These are phyloP conservation scores for Sarcophaga carnaria DNA, from an alignment of 2,888 invertebrate species.

Conservation along the genomic window DNA sequence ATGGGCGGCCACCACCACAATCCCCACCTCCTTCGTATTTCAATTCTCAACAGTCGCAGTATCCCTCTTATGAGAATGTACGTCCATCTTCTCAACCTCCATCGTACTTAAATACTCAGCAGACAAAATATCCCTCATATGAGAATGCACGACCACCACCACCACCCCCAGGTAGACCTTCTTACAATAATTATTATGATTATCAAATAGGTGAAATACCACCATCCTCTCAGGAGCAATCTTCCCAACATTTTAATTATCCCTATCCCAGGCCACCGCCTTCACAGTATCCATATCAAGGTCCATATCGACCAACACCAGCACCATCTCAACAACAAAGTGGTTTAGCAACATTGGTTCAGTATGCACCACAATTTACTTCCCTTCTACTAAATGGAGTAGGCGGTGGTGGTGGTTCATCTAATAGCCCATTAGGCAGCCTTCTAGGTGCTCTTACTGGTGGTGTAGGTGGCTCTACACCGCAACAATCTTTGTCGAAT, in stretches of 20 bases:
- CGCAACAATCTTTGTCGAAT: constrained; percentile 49
- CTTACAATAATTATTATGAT: constrained; percentile 75
- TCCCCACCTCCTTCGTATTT: constrained; percentile 37
- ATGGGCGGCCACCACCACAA: constrained; percentile 2
- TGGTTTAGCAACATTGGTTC: constrained; percentile 76
- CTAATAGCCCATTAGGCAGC: constrained; percentile 75
- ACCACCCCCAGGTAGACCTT: constrained; percentile 40
- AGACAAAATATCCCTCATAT: constrained; percentile 39
- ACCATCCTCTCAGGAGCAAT: constrained; percentile 63
- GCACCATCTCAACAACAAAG: constrained; percentile 56
- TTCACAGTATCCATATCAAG: constrained; percentile 59
- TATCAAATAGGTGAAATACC: constrained; percentile 79
- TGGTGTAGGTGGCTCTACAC: constrained; percentile 66
- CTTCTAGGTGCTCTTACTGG: constrained; percentile 78
- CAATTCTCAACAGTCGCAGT: constrained; percentile 47
- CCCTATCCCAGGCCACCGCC: constrained; percentile 66
- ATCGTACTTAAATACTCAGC: constrained; percentile 3
- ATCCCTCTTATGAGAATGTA: neutral
- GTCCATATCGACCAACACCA: constrained; percentile 71
- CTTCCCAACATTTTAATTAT: constrained; percentile 72
- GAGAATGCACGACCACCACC: neutral
- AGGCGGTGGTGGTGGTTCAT: constrained; percentile 64
- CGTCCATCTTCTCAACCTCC: constrained; percentile 45
- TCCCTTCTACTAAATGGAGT: constrained; percentile 76
- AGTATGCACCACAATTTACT: constrained; percentile 81